Evolutionary conservation across 1,140 invertebrate species (phyloP).

Genomic region (Druon quercuslanigerum): DNA sequence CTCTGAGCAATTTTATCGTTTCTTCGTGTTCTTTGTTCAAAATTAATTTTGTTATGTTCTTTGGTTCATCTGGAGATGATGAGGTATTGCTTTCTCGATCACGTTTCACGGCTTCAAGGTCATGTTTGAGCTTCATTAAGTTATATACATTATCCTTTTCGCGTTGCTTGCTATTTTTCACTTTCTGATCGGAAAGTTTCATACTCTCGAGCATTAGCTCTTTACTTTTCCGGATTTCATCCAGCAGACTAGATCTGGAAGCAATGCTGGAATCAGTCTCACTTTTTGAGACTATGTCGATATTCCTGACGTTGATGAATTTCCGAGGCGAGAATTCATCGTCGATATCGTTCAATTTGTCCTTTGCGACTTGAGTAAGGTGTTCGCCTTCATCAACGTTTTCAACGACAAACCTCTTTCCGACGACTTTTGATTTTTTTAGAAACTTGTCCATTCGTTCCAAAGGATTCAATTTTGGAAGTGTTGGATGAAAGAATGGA

Average conservation of each 20-base stretch:
- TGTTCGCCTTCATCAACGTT: conserved; percentile 71
- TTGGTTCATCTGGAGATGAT: not conserved
- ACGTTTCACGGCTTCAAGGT: conserved; percentile 38
- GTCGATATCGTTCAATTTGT: conserved; percentile 56
- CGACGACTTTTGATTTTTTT: conserved; percentile 61
- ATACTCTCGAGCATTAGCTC: conserved; percentile 63
- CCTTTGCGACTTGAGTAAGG: conserved; percentile 61
- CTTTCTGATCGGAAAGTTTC: conserved; percentile 54
- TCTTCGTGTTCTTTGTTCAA: conserved; percentile 53
- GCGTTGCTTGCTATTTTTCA: conserved; percentile 56
- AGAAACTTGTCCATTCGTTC: conserved; percentile 37
- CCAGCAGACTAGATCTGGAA: conserved; percentile 51
- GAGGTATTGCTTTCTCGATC: conserved; percentile 32
- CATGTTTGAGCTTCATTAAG: conserved; percentile 45
- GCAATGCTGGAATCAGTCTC: conserved; percentile 59
- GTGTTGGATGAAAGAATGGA: conserved; percentile 7
- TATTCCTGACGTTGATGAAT: conserved; percentile 65
- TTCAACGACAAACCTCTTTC: conserved; percentile 67
- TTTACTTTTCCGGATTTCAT: conserved; percentile 57
- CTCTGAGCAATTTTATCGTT: conserved; percentile 55
- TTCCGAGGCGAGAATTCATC: conserved; percentile 55
- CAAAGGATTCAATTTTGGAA: not conserved
- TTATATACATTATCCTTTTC: conserved; percentile 63
- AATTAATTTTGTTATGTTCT: conserved; percentile 39
- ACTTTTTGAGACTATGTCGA: conserved; percentile 66